Percentiles rank a stretch among this genome's conserved stretches.
These are phyloP conservation scores for Lordiphosa andalusiaca DNA, from an alignment of 2,888 invertebrate species.

Conservation along the genomic window DNA sequence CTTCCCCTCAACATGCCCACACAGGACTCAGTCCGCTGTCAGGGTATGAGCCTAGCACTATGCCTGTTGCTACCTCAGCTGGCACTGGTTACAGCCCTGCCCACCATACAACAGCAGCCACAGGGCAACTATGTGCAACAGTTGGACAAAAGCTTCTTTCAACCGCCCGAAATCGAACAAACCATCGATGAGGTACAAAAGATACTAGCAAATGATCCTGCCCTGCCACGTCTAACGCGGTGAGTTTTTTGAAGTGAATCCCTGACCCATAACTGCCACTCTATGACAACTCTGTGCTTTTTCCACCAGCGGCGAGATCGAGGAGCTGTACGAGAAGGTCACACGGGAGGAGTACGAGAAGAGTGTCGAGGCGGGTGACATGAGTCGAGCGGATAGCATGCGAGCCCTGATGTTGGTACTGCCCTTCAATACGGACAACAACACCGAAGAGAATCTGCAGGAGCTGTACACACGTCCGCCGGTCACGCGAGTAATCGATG, in stretches of 20 bases:
- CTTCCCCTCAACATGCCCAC: not conserved
- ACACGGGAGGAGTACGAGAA: constrained; percentile 80
- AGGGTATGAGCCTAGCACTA: constrained; percentile 3
- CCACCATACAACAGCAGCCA: constrained; percentile 48
- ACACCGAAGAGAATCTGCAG: constrained; percentile 78
- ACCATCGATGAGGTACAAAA: constrained; percentile 80
- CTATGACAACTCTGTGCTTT: not conserved
- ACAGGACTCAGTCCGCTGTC: not conserved
- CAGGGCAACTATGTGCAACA: constrained; percentile 54
- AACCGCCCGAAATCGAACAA: constrained; percentile 74
- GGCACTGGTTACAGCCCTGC: constrained; percentile 31
- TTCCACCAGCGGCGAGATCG: constrained; percentile 78
- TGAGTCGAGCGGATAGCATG: constrained; percentile 79
- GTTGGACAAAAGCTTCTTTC: constrained; percentile 64
- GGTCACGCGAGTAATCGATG: constrained; percentile 78
- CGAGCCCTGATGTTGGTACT: constrained; percentile 79
- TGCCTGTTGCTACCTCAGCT: constrained; percentile 15
- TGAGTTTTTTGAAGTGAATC: constrained; percentile 32
- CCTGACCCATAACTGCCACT: not conserved
- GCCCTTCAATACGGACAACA: constrained; percentile 79
- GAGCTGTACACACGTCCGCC: constrained; percentile 79
- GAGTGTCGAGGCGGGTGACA: constrained; percentile 78
- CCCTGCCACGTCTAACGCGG: constrained; percentile 79
- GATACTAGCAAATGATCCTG: constrained; percentile 77
- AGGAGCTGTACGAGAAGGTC: constrained; percentile 80